These are phyloP conservation scores for Megatriorchis doriae DNA, from an alignment of 2,113 vertebrate species.

Conservation along the genomic window DNA sequence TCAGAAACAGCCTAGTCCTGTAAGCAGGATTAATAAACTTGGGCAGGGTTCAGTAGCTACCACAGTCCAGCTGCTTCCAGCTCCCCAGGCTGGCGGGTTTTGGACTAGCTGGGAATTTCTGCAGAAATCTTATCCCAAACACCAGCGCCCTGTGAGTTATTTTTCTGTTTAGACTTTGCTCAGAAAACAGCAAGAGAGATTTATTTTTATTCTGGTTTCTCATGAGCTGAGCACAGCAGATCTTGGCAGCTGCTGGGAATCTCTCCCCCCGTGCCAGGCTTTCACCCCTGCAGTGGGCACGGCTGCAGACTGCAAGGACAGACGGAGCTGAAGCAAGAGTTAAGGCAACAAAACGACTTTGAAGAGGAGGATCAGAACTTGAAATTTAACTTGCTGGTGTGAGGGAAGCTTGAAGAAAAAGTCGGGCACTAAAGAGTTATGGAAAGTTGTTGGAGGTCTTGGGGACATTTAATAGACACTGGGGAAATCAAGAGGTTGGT, in stretches of 20 bases:
- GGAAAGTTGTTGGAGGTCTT: background rate
- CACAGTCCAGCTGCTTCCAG: background rate
- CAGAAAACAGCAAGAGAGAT: background rate
- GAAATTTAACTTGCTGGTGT: background rate
- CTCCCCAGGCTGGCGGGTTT: background rate
- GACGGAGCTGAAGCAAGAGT: background rate
- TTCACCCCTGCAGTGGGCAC: accelerated
- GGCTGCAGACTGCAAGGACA: background rate
- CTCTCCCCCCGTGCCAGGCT: background rate
- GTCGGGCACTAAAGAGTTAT: background rate
- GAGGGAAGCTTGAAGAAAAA: background rate
- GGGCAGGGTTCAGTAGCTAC: background rate
- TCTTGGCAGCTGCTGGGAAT: background rate
- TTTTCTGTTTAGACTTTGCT: background rate
- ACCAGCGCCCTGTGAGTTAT: background rate
- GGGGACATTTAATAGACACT: background rate
- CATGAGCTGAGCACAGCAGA: background rate
- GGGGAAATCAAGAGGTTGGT: background rate
- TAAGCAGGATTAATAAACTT: background rate
- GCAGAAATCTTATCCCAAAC: background rate
- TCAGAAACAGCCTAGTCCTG: background rate
- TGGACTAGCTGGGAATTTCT: background rate
- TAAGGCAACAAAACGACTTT: background rate
- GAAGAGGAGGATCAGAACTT: background rate
- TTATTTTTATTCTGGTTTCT: background rate